Evolutionary conservation across 1,140 invertebrate species (phyloP), one percentile per base, ranked within the genome.

Genomic region (Drosophila rhopaloa): DNA sequence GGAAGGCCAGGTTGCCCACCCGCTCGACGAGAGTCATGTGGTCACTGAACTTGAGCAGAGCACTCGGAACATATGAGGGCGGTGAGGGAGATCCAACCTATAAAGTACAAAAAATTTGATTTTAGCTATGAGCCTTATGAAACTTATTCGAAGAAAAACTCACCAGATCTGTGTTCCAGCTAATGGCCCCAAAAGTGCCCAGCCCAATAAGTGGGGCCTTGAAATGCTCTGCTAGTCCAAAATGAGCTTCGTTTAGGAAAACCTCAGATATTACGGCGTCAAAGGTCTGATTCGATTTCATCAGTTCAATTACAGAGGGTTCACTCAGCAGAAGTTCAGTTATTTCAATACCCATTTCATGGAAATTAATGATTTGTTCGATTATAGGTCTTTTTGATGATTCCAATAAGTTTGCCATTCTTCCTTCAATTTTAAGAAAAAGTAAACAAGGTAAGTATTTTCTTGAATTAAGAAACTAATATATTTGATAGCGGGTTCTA

Each of bases 11-110:
- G 66, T 94, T 94, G n/a, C 65, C 62, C 5, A 93, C 24, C 50
- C 94, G 81, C 74, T 94, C 73, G 1, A 35, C 66, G 16, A 94
- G 90, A 5, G 79, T 81, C 93, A 94, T 94, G 1, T 80, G 70
- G 38, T 91, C 91, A 0, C 80, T 68, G 50, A 91, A 93, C 1
- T 75, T 53, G 0, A 92, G 53, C 47, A 93, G 72, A 0, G 90
- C 50, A 71, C 92, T 76, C 0, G 93, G 92, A 10, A 93, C 82
- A 55, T 93, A 93, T 0, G 93, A 92, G 1, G 82, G 72, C 5
- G 91, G 89, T 8, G 81, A 76, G 6, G 93, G 92, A 27, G 92
- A 90, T 0, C 90, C 93, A 32, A 93, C 90, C 90, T 32, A 32
- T 8, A 32, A 7, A 32, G 6, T 7, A 32, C 24, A 2, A 24